These are phyloP conservation scores for Serripes groenlandicus DNA, from an alignment of 2,888 invertebrate species.

Conservation along the genomic window DNA sequence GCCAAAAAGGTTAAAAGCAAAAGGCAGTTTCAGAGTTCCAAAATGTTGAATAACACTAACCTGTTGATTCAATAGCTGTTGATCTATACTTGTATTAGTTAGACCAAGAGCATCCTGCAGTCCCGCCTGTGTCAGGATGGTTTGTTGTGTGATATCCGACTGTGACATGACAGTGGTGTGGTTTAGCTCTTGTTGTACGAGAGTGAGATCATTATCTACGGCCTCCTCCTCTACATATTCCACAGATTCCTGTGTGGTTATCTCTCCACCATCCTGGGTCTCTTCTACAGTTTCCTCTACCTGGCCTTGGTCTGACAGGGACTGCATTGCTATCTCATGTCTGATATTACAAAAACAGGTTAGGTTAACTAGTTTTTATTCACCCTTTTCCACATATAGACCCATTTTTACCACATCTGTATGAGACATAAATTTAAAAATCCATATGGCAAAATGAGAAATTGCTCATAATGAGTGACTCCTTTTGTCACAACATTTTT, in stretches of 20 bases:
- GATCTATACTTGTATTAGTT: slow-evolving; percentile 73
- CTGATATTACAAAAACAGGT: slow-evolving; percentile 69
- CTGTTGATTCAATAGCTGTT: slow-evolving; percentile 83
- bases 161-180: slow-evolving; percentile 69
- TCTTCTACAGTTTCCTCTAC: slow-evolving; percentile 12
- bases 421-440: not conserved
- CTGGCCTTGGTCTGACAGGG: slow-evolving; percentile 64
- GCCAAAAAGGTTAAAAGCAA: too few relatives aligned
- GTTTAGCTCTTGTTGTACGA: slow-evolving; percentile 73
- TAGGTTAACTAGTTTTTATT: too few relatives aligned
- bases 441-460: not conserved
- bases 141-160: slow-evolving; percentile 70
- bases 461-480: too few relatives aligned
- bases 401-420: not conserved
- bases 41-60: slow-evolving; percentile 69
- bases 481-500: too few relatives aligned
- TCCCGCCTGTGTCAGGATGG: slow-evolving; percentile 62
- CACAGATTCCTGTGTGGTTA: not conserved
- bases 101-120: slow-evolving; percentile 71
- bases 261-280: slow-evolving; percentile 27
- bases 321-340: slow-evolving; percentile 87
- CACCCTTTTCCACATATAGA: not conserved
- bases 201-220: slow-evolving; percentile 69
- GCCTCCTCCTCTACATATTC: slow-evolving; percentile 69
- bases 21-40: too few relatives aligned